phyloP scores from a whole-genome alignment of 2,888 invertebrate genomes.

The Ditula angustiorana region DNA sequence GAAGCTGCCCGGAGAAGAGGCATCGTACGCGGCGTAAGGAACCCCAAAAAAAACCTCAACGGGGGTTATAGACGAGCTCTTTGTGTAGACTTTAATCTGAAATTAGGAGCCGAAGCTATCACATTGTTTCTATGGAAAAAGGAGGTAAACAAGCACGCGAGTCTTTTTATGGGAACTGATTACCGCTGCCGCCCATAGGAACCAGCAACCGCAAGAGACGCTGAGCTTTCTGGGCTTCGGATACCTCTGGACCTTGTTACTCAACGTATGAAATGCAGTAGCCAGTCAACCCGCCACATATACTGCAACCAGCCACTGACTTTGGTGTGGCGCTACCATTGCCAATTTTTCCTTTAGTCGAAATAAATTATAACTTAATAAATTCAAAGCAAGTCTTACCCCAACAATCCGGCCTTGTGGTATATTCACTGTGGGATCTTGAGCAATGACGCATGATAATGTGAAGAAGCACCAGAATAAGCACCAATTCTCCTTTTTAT shows the following conservation, averaged over 20 bases:
- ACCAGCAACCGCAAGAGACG: too few species aligned
- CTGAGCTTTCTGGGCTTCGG: too few species aligned
- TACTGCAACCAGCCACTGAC: too few species aligned
- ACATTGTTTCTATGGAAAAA: too few species aligned
- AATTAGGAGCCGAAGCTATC: constrained; percentile 43
- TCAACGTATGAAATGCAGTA: too few species aligned
- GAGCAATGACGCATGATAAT: constrained; percentile 53
- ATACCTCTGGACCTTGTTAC: too few species aligned
- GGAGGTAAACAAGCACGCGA: too few species aligned
- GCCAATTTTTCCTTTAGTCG: too few species aligned
- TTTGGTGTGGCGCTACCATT: too few species aligned
- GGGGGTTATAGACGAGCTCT: constrained; percentile 82
- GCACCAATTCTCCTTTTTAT: constrained; percentile 18
- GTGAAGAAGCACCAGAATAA: constrained; percentile 44
- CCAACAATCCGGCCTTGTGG: constrained; percentile 86
- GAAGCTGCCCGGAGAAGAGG: constrained; percentile 88
- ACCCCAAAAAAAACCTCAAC: constrained; percentile 91
- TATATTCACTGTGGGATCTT: constrained; percentile 82
- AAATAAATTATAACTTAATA: not conserved
- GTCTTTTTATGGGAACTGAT: too few species aligned
- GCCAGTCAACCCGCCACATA: too few species aligned
- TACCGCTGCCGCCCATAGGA: too few species aligned
- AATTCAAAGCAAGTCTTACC: constrained; percentile 70
- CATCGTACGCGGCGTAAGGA: constrained; percentile 88
- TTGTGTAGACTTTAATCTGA: constrained; percentile 88